phyloP scores from a whole-genome alignment of 2,797 vertebrate genomes.

The Gobionotothen gibberifrons region DNA sequence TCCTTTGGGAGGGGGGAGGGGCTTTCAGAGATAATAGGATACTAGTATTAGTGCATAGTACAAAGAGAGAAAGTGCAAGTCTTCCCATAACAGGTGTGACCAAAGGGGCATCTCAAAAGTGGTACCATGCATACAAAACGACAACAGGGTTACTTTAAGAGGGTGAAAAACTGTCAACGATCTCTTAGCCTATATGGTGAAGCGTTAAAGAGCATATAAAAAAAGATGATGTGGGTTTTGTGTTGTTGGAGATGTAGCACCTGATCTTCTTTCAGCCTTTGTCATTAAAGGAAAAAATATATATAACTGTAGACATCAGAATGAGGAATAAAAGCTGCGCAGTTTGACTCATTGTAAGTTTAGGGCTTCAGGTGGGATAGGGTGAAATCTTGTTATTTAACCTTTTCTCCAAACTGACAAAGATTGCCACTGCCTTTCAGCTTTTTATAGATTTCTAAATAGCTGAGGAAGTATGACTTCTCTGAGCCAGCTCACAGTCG shows the following conservation, averaged over 20 bases:
- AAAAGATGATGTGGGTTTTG: constrained; percentile 83
- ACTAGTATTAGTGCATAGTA: constrained; percentile 96
- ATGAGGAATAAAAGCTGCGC: constrained; percentile 25
- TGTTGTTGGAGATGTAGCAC: constrained; percentile 88
- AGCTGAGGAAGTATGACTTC: constrained; percentile 57
- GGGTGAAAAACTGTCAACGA: constrained; percentile 71
- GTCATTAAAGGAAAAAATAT: constrained; percentile 43
- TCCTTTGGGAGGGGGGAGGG: constrained; percentile 78
- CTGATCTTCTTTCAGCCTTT: constrained; percentile 73
- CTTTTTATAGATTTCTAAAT: constrained; percentile 51
- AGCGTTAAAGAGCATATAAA: constrained; percentile 76
- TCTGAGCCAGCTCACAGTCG: constrained; percentile 47
- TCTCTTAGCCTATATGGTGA: constrained; percentile 51
- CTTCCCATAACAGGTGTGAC: constrained; percentile 88
- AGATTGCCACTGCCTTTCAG: constrained; percentile 25
- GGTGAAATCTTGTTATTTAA: constrained; percentile 6
- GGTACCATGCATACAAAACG: constrained; percentile 88
- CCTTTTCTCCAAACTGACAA: constrained; percentile 38
- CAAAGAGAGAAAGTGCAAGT: constrained; percentile 99
- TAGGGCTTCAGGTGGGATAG: constrained; percentile 34
- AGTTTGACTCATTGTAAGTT: constrained; percentile 22
- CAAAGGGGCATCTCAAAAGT: constrained; percentile 85
- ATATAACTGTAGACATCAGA: constrained; percentile 25
- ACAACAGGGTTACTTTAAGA: constrained; percentile 67
- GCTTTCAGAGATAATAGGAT: constrained; percentile 76